phyloP scores from a whole-genome alignment of 2,888 invertebrate species.

The Crocallis elinguaria region DNA sequence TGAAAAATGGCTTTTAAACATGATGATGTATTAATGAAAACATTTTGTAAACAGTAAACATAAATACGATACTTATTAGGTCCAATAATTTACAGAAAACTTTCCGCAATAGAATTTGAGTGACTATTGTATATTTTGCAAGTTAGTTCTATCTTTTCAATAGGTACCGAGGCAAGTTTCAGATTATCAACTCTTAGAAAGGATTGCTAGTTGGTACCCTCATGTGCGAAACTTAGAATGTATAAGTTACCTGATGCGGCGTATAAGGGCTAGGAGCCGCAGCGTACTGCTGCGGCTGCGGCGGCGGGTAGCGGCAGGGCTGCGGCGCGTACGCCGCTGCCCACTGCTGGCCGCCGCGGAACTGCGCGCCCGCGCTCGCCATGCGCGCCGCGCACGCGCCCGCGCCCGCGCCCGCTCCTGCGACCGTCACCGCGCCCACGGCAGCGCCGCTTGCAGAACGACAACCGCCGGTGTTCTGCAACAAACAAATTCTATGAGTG shows the following conservation, averaged over 20 bases:
- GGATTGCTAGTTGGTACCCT: too few species aligned
- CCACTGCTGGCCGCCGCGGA: conserved; percentile 83
- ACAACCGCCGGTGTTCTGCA: conserved; percentile 78
- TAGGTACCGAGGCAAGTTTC: too few species aligned
- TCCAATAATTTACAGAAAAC: too few species aligned
- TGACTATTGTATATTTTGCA: too few species aligned
- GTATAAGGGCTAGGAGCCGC: conserved; percentile 76
- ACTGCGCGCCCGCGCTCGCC: conserved; percentile 83
- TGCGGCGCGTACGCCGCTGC: conserved; percentile 79
- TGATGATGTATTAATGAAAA: too few species aligned
- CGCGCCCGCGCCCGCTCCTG: conserved; percentile 78
- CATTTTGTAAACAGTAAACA: too few species aligned
- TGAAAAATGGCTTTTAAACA: too few species aligned
- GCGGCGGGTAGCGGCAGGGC: conserved; percentile 82
- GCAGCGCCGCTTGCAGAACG: conserved; percentile 72
- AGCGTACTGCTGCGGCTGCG: conserved; percentile 76
- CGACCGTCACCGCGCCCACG: conserved; percentile 81
- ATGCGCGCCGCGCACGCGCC: conserved; percentile 83
- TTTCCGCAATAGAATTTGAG: too few species aligned
- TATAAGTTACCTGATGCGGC: conserved; percentile 68
- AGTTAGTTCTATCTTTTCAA: too few species aligned
- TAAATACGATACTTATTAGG: too few species aligned
- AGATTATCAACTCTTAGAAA: too few species aligned
- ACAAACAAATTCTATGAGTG: conserved; percentile 34
- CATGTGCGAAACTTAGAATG: too few species aligned